Base-by-base conservation (phyloP, 2,797 vertebrate genomes). In the Epinephelus malabaricus region DNA sequence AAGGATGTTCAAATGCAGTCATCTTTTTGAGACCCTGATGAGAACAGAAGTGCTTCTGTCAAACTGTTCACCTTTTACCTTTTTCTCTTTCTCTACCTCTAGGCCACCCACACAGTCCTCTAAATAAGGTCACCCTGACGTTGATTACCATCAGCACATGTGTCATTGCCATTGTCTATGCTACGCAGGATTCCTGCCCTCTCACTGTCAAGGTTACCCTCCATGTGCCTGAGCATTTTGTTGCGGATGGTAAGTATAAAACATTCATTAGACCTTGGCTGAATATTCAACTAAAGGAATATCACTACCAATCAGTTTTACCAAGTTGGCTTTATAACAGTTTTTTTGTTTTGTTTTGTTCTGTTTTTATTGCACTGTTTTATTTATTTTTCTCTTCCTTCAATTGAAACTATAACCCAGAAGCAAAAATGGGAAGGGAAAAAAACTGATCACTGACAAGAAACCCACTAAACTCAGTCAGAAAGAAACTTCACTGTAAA, bases 191-290 rank as follows among this genome's bases (percentile, higher is more conserved):
- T 40, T 96, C 97, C 93, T 99, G 98, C 94, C 97, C 97, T 0
- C 97, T 99, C 82, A 97, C 96, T 0, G 98, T 99, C 93, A 99
- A 99, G 95, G 97, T 99, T 92, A 99, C 98, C 0, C 96, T 99
- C 6, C 98, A 99, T 0, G 98, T 99, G 62, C 98, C 98, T 0
- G 98, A 99, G 85, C 98, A 99, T 93, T 99, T 99, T 95, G 97
- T 99, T 0, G 98, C 98, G 0, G 98, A 99, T 1, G 98, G 98
- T 99, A 95, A 98, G 98, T 90, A 50, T 64, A 65, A 74, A 23
- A 38, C 77, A 70, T 72, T 65, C 54, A 61, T 81, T 74, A 75
- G 34, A 69, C 53, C 70, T 67, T 74, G 67, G 69, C 61, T 38
- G 38, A 76, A 54, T 69, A 46, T 66, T 55, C 10, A 66, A 21